Evolutionary conservation across 2,113 vertebrate species (phyloP), one percentile per base, ranked within the genome.

Genomic region (Mormyrus iriodes): DNA sequence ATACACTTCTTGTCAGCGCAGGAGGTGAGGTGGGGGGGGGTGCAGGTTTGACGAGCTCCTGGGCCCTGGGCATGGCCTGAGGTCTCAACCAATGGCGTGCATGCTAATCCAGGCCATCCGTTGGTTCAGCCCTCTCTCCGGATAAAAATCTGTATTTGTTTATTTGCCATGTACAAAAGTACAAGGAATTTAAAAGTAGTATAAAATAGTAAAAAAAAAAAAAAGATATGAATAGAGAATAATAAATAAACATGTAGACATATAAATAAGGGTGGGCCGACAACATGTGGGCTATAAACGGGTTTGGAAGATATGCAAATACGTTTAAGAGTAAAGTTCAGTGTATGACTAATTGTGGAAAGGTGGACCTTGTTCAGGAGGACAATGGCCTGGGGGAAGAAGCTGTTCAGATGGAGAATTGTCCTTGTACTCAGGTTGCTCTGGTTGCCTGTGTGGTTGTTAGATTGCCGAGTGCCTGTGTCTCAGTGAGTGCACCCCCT

Each of bases 1-100:
- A 97, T 98, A 91, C 98, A 99, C 95, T 99, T 99, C 92, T 96
- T 99, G 90, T 99, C 98, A 39, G 98, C 97, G 76, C 98, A 99
- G 95, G 98, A 99, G 96, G 98, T 99, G 93, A 97, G 96, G 61
- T 0, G 9, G 21, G 55, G 8, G 12, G 19, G 24, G 46, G 61
- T 53, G 13, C n/a, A 35, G 31, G 27, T 35, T 35, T 73, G n/a
- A 73, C n/a, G 10, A 7, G 31, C n/a, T 15, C 65, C 27, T 13
- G n/a, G 31, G 65, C 65, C 27, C 27, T 27, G 61, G 27, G 27
- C n/a, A 2, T 10, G 2, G 27, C 12, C n/a, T 69, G 61, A 69
- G 24, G 61, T 31, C n/a, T 69, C 65, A 31, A 24, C n/a, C 65
- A 31, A 69, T 35, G 65, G 65, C 21, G 12, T 73, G 31, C 31